A percentile compares a stretch with the other conserved stretches of the same genome.
Conservation (phyloP, 2,113 vertebrate species). For the Sapajus apella region DNA sequence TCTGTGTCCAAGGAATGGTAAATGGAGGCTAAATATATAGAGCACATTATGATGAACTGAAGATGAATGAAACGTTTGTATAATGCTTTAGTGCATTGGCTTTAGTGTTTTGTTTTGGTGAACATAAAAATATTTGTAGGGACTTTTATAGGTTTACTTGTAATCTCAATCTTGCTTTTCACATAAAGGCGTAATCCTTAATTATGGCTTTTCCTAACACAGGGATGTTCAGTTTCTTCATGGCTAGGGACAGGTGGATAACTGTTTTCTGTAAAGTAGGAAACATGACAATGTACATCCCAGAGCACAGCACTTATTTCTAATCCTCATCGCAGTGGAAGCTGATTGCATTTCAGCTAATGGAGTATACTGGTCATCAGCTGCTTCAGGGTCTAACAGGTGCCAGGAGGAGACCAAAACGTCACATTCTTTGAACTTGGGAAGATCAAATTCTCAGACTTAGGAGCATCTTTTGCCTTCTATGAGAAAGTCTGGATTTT, state of each 20-base stretch:
- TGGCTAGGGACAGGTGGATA: neutral
- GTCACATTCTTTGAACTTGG: neutral
- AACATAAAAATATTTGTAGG: neutral
- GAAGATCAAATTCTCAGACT: neutral
- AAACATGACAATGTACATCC: neutral
- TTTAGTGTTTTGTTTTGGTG: neutral
- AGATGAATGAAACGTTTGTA: neutral
- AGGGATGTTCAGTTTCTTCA: neutral
- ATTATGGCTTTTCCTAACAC: neutral
- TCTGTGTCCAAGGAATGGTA: neutral
- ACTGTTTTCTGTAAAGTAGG: neutral
- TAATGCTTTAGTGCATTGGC: neutral
- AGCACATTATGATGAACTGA: neutral
- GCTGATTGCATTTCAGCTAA: neutral
- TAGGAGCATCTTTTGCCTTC: neutral
- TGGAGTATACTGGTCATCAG: neutral
- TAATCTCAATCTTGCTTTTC: slow-evolving; percentile 26
- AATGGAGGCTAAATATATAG: neutral
- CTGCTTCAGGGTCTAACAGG: neutral
- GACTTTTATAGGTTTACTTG: neutral
- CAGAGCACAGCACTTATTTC: neutral
- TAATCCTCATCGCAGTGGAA: neutral
- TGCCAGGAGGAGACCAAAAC: neutral
- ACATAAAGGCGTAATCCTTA: neutral
- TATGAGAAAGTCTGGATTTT: neutral